Evolutionary conservation across 2,888 invertebrate genomes (phyloP), one percentile per base, ranked within the genome.

Genomic region (Calameuta filiformis): DNA sequence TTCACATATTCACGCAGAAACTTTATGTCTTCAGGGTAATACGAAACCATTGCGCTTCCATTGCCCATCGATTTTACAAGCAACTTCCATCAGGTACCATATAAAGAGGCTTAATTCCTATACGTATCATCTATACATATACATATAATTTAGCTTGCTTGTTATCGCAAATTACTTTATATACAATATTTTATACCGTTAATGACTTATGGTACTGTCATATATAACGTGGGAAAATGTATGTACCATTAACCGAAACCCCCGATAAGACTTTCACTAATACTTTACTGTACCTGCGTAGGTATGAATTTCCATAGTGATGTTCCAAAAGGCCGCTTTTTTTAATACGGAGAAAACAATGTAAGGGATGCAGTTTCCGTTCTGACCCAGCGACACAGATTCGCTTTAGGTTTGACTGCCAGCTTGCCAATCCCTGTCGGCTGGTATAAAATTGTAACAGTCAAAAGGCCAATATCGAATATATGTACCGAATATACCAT

Each of bases 311-410:
- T 56, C 9, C 56, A 56, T 23, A 56, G 56, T 23, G 23, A 0
- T 2, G 6, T 37, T 37, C 0, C 15, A 6, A 56, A 6, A 56
- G 9, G 23, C 2, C 23, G 56, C 2, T 56, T 6, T 2, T 56
- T 56, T 23, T 23, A 23, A 56, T 56, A 56, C 56, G 2, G 23
- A 23, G 23, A 9, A 23, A 56, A 56, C 9, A 56, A 56, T 23
- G 23, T 9, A 56, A 23, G 23, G 56, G 23, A 56, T 23, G 56
- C 23, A 56, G 56, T 23, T 23, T 56, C 23, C 37, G 37, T 68
- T 78, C 81, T 83, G 84, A 84, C 84, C 85, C 80, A 83, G 80
- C 82, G 83, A 83, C 84, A 84, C 80, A 82, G 77, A 82, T 85
- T 84, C 79, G 73, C 76, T 78, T 80, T 82, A 82, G 78, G 83